phyloP scores from a whole-genome alignment of 2,888 invertebrate species.

The Lysandra bellargus region DNA sequence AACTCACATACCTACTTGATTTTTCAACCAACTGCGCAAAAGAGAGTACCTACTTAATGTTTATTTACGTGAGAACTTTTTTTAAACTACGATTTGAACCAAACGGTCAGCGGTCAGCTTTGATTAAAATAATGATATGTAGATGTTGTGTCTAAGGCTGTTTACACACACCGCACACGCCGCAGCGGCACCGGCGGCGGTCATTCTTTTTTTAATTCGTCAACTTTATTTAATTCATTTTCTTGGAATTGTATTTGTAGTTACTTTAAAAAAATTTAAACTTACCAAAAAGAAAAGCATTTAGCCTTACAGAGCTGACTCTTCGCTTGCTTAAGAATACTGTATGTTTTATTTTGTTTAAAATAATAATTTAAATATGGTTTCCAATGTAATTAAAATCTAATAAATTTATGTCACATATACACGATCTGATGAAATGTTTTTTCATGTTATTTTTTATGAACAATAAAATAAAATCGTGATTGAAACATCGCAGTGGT shows the following conservation, averaged over 20 bases:
- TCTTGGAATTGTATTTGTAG: neutral
- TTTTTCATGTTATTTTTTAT: neutral
- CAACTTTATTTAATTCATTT: too few species aligned
- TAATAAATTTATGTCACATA: neutral
- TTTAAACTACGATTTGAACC: too few species aligned
- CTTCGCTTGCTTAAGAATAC: neutral
- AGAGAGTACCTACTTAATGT: too few species aligned
- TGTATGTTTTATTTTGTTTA: neutral
- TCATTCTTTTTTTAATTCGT: too few species aligned
- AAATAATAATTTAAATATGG: neutral
- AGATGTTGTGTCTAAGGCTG: too few species aligned
- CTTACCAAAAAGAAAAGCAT: slow-evolving; percentile 5
- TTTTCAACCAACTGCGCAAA: too few species aligned
- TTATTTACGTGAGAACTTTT: too few species aligned
- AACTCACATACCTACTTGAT: too few species aligned
- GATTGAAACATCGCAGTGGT: neutral
- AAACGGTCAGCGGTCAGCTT: too few species aligned
- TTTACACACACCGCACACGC: too few species aligned
- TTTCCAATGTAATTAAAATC: neutral
- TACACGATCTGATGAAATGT: neutral
- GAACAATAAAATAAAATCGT: neutral
- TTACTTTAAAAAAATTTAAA: neutral
- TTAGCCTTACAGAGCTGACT: neutral
- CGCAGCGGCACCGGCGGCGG: too few species aligned
- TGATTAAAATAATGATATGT: too few species aligned